Percentiles rank a stretch among this genome's conserved stretches.
These are phyloP conservation scores for Mythimna lalbum DNA, from an alignment of 2,888 invertebrate species.

Conservation along the genomic window DNA sequence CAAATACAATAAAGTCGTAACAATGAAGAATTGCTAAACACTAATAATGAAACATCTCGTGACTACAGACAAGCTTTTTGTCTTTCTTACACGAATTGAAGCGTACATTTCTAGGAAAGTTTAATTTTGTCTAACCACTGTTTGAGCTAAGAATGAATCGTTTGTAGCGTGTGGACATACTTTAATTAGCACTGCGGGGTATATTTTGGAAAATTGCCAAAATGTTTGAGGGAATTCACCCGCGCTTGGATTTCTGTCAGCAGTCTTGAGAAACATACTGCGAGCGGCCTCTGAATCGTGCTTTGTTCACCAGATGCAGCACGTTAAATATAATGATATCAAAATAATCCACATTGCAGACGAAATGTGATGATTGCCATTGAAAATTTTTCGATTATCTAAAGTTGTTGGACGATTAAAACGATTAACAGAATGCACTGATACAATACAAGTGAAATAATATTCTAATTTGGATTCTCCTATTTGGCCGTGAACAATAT, in stretches of 20 bases:
- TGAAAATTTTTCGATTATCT: slow-evolving; percentile 19
- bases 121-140: slow-evolving; percentile 58
- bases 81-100: slow-evolving; percentile 10
- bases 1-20: slow-evolving; percentile 35
- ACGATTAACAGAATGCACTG: slow-evolving; percentile 26
- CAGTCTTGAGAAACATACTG: slow-evolving; percentile 39
- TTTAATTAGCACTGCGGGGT: slow-evolving; percentile 74
- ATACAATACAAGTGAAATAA: slow-evolving; percentile 22
- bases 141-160: slow-evolving; percentile 66
- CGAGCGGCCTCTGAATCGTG: slow-evolving; percentile 20
- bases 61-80: slow-evolving; percentile 23
- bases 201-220: slow-evolving; percentile 73
- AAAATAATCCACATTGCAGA: slow-evolving; percentile 12
- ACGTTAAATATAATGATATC: slow-evolving; percentile 9
- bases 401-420: slow-evolving; percentile 34
- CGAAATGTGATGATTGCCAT: slow-evolving; percentile 23
- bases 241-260: slow-evolving; percentile 64
- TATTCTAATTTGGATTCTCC: slow-evolving; percentile 18
- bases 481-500: slow-evolving; percentile 12
- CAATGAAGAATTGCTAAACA: slow-evolving; percentile 20
- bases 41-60: slow-evolving; percentile 16
- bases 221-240: slow-evolving; percentile 67
- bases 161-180: slow-evolving; percentile 68
- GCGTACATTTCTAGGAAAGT: slow-evolving; percentile 50
- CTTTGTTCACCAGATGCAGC: slow-evolving; percentile 37